Conservation (phyloP, 1,140 invertebrate genomes). For the Luehdorfia chinensis region DNA sequence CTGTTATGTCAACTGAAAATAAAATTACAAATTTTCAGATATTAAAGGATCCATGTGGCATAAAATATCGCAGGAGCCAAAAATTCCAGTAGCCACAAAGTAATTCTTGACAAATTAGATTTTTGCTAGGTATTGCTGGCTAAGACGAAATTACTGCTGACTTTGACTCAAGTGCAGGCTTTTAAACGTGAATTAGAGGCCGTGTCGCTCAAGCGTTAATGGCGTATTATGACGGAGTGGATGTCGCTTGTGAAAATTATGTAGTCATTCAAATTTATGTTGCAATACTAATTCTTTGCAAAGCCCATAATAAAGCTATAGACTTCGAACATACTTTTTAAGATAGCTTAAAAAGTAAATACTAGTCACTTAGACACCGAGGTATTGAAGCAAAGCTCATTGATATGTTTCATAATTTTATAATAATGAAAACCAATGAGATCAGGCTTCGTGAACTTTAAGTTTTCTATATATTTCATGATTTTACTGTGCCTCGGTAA, state of each 20-base stretch:
- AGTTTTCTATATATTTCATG: too few relatives aligned
- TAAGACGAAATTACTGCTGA: conserved; percentile 73
- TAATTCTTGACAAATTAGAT: conserved; percentile 74
- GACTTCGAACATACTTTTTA: too few relatives aligned
- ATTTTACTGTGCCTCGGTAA: too few relatives aligned
- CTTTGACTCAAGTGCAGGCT: conserved; percentile 74
- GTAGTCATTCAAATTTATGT: conserved; percentile 36
- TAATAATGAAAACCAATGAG: too few relatives aligned
- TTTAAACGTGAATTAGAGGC: conserved; percentile 73
- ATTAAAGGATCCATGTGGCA: conserved; percentile 2
- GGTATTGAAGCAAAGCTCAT: too few relatives aligned
- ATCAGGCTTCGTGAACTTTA: too few relatives aligned
- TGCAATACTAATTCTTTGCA: conserved; percentile 18
- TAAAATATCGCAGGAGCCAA: conserved; percentile 15
- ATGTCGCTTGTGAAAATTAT: conserved; percentile 63
- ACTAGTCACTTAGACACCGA: too few relatives aligned
- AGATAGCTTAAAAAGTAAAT: too few relatives aligned
- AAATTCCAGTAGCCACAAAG: conserved; percentile 51
- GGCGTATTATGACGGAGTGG: conserved; percentile 69
- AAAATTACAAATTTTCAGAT: conserved; percentile 1
- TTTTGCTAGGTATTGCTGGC: conserved; percentile 66
- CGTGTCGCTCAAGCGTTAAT: conserved; percentile 68
- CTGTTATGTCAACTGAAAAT: background rate
- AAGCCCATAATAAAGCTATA: conserved; percentile 8
- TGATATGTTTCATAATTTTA: too few relatives aligned